Conservation (phyloP, 2,797 vertebrate genomes). For the Ibycter americanus region DNA sequence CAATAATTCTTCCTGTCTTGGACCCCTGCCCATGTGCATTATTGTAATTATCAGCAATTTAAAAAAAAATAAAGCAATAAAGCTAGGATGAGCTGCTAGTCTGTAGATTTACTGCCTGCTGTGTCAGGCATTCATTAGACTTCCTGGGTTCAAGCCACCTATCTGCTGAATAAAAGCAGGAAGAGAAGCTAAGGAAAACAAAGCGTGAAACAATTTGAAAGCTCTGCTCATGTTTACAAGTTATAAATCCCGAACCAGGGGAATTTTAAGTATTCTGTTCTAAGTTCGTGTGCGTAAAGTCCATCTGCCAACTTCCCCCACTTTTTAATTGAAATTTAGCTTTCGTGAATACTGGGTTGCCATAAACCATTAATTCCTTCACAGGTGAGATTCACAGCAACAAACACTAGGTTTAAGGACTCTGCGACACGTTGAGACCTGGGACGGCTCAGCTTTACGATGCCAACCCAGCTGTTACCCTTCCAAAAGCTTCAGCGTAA, state of each 20-base stretch:
- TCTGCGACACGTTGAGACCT: rapidly evolving
- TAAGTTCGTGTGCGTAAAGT: background rate
- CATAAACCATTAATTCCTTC: background rate
- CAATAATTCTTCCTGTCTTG: conserved; percentile 79
- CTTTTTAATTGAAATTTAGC: background rate
- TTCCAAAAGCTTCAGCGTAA: background rate
- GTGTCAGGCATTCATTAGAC: conserved; percentile 62
- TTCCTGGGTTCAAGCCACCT: conserved; percentile 57
- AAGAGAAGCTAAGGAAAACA: conserved; percentile 35
- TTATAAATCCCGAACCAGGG: background rate
- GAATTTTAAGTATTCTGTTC: background rate
- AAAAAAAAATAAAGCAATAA: conserved; percentile 74
- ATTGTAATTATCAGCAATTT: conserved; percentile 78
- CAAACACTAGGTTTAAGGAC: background rate
- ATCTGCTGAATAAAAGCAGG: conserved; percentile 60
- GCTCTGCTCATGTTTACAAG: background rate
- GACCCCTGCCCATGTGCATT: conserved; percentile 71
- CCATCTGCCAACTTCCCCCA: background rate
- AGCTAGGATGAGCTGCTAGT: conserved; percentile 55
- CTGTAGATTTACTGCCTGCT: conserved; percentile 65
- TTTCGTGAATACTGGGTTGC: background rate
- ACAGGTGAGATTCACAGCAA: background rate
- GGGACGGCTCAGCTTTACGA: background rate
- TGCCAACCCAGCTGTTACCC: background rate
- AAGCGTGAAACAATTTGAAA: background rate